These are phyloP conservation scores for Hypocryptadius cinnamomeus DNA, from an alignment of 2,113 vertebrate species.

Conservation along the genomic window DNA sequence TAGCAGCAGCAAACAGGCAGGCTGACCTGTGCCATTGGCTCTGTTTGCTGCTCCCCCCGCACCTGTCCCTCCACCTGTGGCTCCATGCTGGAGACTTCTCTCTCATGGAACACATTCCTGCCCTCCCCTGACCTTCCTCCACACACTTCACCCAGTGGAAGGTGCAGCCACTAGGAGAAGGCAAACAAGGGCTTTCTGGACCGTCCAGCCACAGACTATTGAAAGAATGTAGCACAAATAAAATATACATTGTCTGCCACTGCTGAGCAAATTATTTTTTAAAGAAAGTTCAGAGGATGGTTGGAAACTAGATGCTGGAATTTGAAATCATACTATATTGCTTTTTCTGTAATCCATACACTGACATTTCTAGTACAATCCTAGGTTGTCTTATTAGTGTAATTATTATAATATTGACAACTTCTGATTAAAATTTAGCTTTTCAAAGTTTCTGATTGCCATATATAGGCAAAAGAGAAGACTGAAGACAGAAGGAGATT, in stretches of 20 bases:
- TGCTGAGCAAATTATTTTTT: not conserved
- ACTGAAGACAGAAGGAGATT: not conserved
- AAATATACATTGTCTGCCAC: not conserved
- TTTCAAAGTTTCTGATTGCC: not conserved
- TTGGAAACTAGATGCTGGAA: not conserved
- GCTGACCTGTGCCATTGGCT: accelerated
- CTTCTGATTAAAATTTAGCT: not conserved
- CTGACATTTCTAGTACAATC: not conserved
- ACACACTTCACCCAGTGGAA: accelerated
- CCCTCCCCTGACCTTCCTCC: not conserved
- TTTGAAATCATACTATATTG: not conserved
- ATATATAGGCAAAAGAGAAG: not conserved
- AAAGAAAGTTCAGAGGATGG: not conserved
- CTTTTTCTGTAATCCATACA: not conserved
- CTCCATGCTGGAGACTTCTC: not conserved
- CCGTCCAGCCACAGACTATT: too few relatives aligned
- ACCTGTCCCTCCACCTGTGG: not conserved
- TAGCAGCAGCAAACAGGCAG: not conserved
- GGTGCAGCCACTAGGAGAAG: not conserved
- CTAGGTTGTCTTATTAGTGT: not conserved
- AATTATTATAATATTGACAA: not conserved
- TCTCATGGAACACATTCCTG: not conserved
- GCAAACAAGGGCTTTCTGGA: not conserved
- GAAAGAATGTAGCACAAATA: not conserved
- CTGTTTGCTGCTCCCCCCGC: not conserved